Percentiles rank a stretch among this genome's conserved stretches.
These are phyloP conservation scores for Neoaliturus tenellus DNA, from an alignment of 2,888 invertebrate genomes.

Conservation along the genomic window DNA sequence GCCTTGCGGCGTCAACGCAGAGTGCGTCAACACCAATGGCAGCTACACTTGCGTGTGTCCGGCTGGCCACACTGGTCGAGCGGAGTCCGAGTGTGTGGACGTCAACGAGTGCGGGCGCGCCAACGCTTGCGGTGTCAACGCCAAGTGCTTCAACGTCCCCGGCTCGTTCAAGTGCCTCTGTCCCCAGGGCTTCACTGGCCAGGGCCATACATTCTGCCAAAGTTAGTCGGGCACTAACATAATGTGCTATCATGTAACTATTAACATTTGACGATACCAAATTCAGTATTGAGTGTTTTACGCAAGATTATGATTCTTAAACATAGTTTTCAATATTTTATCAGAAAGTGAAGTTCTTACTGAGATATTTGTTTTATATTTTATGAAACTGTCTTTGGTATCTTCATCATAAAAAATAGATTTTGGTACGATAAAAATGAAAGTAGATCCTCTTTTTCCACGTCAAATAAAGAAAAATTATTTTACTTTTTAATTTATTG, in stretches of 20 bases:
- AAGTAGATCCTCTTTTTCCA: too few relatives aligned
- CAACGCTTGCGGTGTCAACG: conserved; percentile 84
- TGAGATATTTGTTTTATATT: too few relatives aligned
- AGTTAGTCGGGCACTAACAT: conserved; percentile 77
- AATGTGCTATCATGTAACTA: conserved; percentile 19
- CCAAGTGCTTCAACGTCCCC: conserved; percentile 88
- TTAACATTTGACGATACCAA: background rate
- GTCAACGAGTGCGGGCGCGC: conserved; percentile 83
- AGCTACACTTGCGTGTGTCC: conserved; percentile 85
- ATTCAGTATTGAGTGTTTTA: conserved; percentile 2
- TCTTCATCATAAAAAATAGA: background rate
- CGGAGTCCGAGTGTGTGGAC: conserved; percentile 80
- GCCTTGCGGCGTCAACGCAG: conserved; percentile 83
- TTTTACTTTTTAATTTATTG: too few relatives aligned
- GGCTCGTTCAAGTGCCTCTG: conserved; percentile 88
- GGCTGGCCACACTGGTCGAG: conserved; percentile 78
- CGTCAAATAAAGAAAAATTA: too few relatives aligned
- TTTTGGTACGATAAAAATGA: too few relatives aligned
- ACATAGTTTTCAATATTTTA: too few relatives aligned
- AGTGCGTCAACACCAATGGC: conserved; percentile 86
- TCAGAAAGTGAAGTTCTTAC: too few relatives aligned
- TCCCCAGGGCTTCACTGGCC: conserved; percentile 84
- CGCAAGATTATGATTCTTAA: too few relatives aligned
- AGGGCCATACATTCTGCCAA: conserved; percentile 85
- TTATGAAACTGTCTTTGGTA: background rate